Evolutionary conservation across 2,797 vertebrate species (phyloP), one percentile per base, ranked within the genome.

Genomic region (Morelia viridis): DNA sequence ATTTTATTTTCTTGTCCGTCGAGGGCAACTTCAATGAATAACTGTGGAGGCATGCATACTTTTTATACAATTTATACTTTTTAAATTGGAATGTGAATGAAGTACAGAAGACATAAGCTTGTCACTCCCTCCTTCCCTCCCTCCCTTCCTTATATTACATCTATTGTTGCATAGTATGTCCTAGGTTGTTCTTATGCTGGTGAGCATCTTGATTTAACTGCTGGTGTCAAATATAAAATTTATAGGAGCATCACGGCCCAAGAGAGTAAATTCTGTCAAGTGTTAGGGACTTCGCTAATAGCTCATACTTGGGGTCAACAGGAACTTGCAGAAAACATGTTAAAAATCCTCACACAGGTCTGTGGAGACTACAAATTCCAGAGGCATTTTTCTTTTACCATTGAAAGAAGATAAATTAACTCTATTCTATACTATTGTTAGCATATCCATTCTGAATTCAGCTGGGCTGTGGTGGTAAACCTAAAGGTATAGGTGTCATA

Each of bases 1-100:
- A 61, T 93, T 97, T 97, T 97, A 97, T 97, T 96, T 93, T 94
- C 89, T 80, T 96, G 93, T 96, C 97, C 97, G 96, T 95, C 95
- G 95, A 96, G 96, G 96, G 93, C 94, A 96, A 95, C 92, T 97
- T 98, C 92, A 96, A 22, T 94, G 96, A 96, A 92, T 95, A 97
- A 96, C 93, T 94, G 89, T 95, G 91, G 90, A 95, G 90, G 85
- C 92, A 80, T 46, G 19, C 35, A 46, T 80, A 80, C 8, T 80
- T 76, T 76, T 80, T 1, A 76, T 95, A 95, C 92, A 97, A 97
- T 97, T 96, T 96, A 97, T 97, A 94, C 96, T 90, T 93, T 94
- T 96, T 96, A 96, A 95, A 97, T 94, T 94, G 89, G 91, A 96
- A 94, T 80, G 93, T 93, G 91, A 95, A 95, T 94, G 87, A 94